Evolutionary conservation across 2,113 vertebrate species (phyloP).

Genomic region (Ornithorhynchus anatinus): DNA sequence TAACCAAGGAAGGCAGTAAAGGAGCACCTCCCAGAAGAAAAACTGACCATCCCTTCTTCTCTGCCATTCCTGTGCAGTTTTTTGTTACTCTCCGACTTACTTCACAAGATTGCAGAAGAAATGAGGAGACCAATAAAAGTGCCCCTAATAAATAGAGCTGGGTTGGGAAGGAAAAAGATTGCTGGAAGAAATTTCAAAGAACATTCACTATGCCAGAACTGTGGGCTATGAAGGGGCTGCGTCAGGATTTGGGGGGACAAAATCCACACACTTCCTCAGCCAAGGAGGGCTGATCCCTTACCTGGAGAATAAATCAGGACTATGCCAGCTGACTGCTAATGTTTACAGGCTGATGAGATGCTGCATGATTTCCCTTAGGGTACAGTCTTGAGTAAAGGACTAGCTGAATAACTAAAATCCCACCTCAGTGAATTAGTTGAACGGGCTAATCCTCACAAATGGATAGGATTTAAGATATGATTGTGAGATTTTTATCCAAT

Average conservation of each 20-base stretch:
- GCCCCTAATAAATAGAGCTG: neutral
- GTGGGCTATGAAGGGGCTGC: neutral
- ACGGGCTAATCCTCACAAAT: slow-evolving; percentile 64
- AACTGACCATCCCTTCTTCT: neutral
- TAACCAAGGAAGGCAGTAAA: neutral
- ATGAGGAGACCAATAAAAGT: neutral
- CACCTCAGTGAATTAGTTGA: slow-evolving; percentile 27
- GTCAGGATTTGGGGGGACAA: neutral
- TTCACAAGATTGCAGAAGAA: neutral
- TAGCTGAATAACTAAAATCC: slow-evolving; percentile 27
- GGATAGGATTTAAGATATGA: slow-evolving; percentile 58
- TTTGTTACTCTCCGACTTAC: neutral
- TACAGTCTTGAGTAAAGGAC: slow-evolving; percentile 30
- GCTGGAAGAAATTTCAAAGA: neutral
- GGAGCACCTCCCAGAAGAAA: no score
- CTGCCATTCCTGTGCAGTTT: neutral
- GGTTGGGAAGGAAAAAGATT: neutral
- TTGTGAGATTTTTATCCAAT: slow-evolving; percentile 50
- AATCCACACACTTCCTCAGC: neutral
- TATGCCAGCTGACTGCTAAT: slow-evolving; percentile 21
- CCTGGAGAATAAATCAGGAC: neutral
- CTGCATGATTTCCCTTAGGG: slow-evolving; percentile 59
- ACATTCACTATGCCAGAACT: neutral
- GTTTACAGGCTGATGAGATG: slow-evolving; percentile 19
- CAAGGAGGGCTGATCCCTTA: neutral